phyloP scores from a whole-genome alignment of 35 echinoderm and acorn worm species.

The Ptychodera flava region DNA sequence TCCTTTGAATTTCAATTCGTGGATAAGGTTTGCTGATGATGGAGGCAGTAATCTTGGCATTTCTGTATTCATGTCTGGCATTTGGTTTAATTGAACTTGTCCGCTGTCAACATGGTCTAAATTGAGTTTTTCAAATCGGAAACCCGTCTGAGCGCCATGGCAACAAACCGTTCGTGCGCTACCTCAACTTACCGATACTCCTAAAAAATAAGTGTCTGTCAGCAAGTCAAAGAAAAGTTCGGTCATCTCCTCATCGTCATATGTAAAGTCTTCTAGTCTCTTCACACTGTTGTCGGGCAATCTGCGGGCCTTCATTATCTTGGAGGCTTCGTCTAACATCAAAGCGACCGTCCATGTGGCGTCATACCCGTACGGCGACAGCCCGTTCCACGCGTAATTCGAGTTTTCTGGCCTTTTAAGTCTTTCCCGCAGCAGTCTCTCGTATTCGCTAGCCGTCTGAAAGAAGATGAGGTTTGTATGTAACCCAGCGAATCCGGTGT shows the following conservation, averaged over 20 bases:
- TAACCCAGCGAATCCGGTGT: neutral
- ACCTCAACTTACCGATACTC: constrained; percentile 54
- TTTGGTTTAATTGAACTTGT: neutral
- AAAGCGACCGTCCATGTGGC: constrained; percentile 46
- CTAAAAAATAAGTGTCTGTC: constrained; percentile 32
- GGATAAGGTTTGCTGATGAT: neutral
- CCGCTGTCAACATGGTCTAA: neutral
- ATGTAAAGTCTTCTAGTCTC: constrained; percentile 60
- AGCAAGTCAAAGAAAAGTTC: constrained; percentile 41
- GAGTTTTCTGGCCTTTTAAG: constrained; percentile 3
- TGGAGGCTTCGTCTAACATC: constrained; percentile 21
- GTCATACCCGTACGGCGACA: constrained; percentile 40
- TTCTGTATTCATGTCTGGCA: neutral
- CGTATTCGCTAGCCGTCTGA: constrained; percentile 45
- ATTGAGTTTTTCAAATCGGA: neutral
- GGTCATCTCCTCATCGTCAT: constrained; percentile 56
- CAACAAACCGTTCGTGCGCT: neutral
- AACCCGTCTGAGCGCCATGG: neutral
- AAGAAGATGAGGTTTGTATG: neutral
- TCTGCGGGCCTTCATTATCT: constrained; percentile 22
- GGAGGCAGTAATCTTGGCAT: neutral
- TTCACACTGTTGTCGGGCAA: constrained; percentile 22
- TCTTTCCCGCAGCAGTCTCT: constrained; percentile 14
- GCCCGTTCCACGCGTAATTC: constrained; percentile 15
- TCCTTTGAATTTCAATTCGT: too few species aligned